phyloP scores from a whole-genome alignment of 2,888 invertebrate species.

The Cephus rjabovi region DNA sequence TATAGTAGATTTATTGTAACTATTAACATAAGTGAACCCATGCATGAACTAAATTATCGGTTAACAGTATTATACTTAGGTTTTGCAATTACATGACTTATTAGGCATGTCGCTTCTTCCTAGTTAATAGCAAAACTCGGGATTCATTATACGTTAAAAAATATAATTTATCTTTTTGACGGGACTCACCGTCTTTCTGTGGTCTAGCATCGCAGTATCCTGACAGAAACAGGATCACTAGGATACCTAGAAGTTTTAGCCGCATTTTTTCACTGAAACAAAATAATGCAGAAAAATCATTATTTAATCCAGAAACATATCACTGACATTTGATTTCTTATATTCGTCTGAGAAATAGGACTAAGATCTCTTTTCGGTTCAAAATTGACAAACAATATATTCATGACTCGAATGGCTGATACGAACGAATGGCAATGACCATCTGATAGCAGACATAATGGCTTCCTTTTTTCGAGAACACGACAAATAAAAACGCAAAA shows the following conservation, averaged over 20 bases:
- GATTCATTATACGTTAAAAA: not conserved
- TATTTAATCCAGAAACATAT: not conserved
- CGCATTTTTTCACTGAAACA: conserved; percentile 61
- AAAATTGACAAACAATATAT: not conserved
- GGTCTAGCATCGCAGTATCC: conserved; percentile 55
- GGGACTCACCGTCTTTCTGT: conserved; percentile 51
- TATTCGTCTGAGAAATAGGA: not conserved
- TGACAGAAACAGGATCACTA: conserved; percentile 51
- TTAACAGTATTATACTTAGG: not conserved
- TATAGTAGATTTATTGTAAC: not conserved
- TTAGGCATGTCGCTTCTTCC: not conserved
- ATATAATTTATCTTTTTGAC: not conserved
- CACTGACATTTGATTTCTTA: not conserved
- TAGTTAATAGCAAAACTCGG: not conserved
- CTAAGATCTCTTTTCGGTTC: not conserved
- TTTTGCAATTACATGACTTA: not conserved
- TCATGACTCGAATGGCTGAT: not conserved
- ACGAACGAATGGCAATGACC: not conserved
- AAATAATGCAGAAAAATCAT: conserved; percentile 14
- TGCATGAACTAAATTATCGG: not conserved
- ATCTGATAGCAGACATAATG: not conserved
- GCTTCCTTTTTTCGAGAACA: not conserved
- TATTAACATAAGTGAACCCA: not conserved
- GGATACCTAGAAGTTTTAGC: conserved; percentile 46
- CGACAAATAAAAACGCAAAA: not conserved